Evolutionary conservation across 2,797 vertebrate genomes (phyloP).

Genomic region (Triplophysa yarkandensis): DNA sequence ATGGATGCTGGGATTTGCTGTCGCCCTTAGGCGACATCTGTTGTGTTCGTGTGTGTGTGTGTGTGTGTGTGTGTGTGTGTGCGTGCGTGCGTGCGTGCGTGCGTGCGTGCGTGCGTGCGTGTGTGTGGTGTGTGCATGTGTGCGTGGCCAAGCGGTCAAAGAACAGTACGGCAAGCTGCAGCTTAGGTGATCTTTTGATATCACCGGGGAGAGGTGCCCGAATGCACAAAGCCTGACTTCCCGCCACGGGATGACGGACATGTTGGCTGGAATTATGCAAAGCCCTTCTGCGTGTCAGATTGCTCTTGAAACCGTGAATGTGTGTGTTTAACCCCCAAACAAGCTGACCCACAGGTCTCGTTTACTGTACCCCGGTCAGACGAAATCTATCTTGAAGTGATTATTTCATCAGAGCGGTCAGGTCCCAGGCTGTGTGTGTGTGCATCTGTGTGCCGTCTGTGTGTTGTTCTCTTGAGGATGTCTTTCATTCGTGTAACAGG

Average conservation of each 20-base stretch:
- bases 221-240: conserved; percentile 11
- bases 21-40: conserved; percentile 70
- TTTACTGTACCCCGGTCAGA: conserved; percentile 43
- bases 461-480: conserved; percentile 62
- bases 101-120: no score
- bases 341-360: conserved; percentile 46
- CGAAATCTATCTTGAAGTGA: conserved; percentile 55
- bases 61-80: no score
- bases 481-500: conserved; percentile 73
- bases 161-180: conserved; percentile 59
- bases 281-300: conserved; percentile 39
- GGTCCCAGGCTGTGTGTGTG: conserved; percentile 49
- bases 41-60: no score
- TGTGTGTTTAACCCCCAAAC: conserved; percentile 40
- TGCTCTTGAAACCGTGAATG: conserved; percentile 30
- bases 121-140: no score
- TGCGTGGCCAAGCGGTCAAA: conserved; percentile 73
- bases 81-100: no score
- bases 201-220: conserved; percentile 46
- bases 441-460: conserved; percentile 18
- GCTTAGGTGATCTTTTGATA: conserved; percentile 67
- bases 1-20: conserved; percentile 66
- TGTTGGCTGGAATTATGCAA: conserved; percentile 50
- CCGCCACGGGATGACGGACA: conserved; percentile 38
- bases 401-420: conserved; percentile 54